Base-by-base conservation (phyloP, 2,797 vertebrate genomes). In the Catamblyrhynchus diadema region DNA sequence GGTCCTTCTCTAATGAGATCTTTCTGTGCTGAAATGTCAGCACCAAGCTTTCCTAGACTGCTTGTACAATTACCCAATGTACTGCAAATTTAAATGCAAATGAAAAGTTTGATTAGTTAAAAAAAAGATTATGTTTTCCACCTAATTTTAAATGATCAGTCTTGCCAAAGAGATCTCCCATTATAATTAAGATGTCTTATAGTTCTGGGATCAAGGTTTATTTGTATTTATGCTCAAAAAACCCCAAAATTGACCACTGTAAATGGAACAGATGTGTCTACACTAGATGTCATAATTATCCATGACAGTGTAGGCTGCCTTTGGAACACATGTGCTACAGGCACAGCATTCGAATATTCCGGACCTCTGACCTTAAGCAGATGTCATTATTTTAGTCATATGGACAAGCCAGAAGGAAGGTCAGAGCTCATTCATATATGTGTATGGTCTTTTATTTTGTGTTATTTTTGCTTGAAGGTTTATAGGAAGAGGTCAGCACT, bases 321-420 rank as follows among this genome's bases (percentile, higher is more conserved):
- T 93, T 86, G 62, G 62, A 94, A 70, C 1, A 0, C 47, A 30
- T 33, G 19, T 66, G 54, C 87, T 81, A 62, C 50, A 86, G 66
- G 25, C 80, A 53, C 20, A 93, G 27, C 37, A 60, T 84, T 93
- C 2, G 6, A 84, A 47, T 81, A 27, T 88, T 92, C 17, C 14
- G 67, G 82, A 79, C 94, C 80, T 95, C 59, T 95, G 94, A 94
- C 96, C 86, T 94, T 90, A 93, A 94, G 73, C 85, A 95, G 85
- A 91, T 97, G 89, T 70, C 77, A 30, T 77, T 89, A 33, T 89
- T 94, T 92, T 53, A 88, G 72, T 92, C 82, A 62, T 91, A 83
- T 73, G 94, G 91, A 57, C 65, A 88, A 74, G 47, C 75, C 81
- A 94, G 85, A 93, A 96, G 82, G 80, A 77, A 94, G 82, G 77